These are phyloP conservation scores for Brachionus rotundiformis DNA, from an alignment of 1,140 invertebrate genomes.

Conservation along the genomic window DNA sequence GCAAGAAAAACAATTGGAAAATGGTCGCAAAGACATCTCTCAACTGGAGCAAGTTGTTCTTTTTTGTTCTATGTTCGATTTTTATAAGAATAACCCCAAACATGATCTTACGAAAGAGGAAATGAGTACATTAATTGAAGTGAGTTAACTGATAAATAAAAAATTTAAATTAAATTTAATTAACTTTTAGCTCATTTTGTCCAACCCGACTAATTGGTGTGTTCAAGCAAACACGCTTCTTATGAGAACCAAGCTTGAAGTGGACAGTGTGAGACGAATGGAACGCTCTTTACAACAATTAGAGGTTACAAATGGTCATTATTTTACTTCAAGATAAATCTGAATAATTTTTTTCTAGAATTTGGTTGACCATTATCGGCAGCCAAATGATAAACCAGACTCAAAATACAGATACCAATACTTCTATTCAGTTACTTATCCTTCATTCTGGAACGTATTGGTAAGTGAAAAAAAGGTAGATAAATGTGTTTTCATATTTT, in stretches of 20 bases:
- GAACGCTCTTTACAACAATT: constrained; percentile 83
- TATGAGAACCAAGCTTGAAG: constrained; percentile 76
- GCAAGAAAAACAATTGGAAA: constrained; percentile 13
- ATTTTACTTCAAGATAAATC: neutral
- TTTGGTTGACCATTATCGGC: constrained; percentile 49
- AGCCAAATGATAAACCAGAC: constrained; percentile 35
- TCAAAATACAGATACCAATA: constrained; percentile 31
- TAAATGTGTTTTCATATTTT: neutral
- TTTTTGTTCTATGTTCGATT: constrained; percentile 42
- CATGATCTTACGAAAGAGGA: constrained; percentile 38
- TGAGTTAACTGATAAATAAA: neutral
- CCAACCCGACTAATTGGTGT: constrained; percentile 67
- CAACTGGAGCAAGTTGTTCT: constrained; percentile 47
- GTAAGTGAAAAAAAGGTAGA: neutral
- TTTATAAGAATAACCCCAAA: constrained; percentile 47
- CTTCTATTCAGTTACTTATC: constrained; percentile 46
- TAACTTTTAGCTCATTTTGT: constrained; percentile 60
- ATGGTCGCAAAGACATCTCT: neutral
- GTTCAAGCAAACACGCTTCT: constrained; percentile 72
- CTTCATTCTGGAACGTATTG: constrained; percentile 21
- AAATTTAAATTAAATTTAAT: neutral
- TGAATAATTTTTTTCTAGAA: neutral
- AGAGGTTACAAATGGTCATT: constrained; percentile 64
- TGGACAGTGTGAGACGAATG: constrained; percentile 74
- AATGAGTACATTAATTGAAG: constrained; percentile 45